These are phyloP conservation scores for Epiperipatus broadwayi DNA, from an alignment of 2,888 invertebrate genomes.

Conservation along the genomic window DNA sequence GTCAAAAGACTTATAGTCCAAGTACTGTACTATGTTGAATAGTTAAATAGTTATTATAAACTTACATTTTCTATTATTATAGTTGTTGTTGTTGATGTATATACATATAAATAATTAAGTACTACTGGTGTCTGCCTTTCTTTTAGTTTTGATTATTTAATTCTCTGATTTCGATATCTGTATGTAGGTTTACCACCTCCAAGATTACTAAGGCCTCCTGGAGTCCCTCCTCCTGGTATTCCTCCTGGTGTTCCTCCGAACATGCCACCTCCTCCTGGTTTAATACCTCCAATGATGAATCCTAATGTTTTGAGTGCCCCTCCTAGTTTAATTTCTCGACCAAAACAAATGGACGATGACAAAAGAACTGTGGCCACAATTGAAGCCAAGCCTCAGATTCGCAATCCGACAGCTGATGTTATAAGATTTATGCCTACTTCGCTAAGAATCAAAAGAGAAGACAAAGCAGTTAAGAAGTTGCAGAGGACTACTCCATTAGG, in stretches of 20 bases:
- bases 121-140: no score
- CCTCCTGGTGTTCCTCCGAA: slow-evolving; percentile 24
- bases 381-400: slow-evolving; percentile 88
- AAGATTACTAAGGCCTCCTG: slow-evolving; percentile 25
- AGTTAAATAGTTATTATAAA: no score
- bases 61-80: no score
- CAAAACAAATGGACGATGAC: slow-evolving; percentile 22
- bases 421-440: slow-evolving; percentile 87
- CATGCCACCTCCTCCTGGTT: slow-evolving; percentile 18
- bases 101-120: no score
- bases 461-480: slow-evolving; percentile 33
- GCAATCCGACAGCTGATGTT: slow-evolving; percentile 77
- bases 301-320: slow-evolving; percentile 60
- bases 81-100: no score
- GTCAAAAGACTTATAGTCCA: no score
- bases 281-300: slow-evolving; percentile 17
- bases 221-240: slow-evolving; percentile 26
- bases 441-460: slow-evolving; percentile 69
- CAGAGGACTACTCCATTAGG: no score
- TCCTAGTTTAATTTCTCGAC: slow-evolving; percentile 54
- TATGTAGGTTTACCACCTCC: slow-evolving; percentile 26
- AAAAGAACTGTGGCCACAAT: slow-evolving; percentile 45
- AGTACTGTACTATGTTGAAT: no score
- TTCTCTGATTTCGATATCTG: no score
- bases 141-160: no score